These are phyloP conservation scores for Nephotettix cincticeps DNA, from an alignment of 1,140 invertebrate species.

Conservation along the genomic window DNA sequence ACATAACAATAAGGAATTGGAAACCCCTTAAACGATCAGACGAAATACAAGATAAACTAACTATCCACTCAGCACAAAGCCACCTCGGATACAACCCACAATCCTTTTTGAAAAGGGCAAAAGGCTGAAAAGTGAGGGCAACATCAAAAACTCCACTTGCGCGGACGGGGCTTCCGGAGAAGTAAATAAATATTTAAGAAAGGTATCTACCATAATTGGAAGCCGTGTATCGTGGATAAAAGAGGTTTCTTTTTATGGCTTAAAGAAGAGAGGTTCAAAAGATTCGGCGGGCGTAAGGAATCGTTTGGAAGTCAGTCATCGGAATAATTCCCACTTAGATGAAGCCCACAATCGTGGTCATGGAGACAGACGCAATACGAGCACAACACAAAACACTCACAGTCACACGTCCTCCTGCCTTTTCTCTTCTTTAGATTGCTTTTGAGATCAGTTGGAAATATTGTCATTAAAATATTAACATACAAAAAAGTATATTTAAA, in stretches of 20 bases:
- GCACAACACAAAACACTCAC: too few species aligned
- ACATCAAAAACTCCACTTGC: conserved; percentile 1
- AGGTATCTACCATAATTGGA: conserved; percentile 14
- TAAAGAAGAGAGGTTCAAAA: conserved; percentile 14
- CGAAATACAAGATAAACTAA: not conserved
- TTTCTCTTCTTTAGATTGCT: too few species aligned
- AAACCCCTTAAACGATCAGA: not conserved
- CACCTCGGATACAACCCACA: not conserved
- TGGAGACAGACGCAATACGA: too few species aligned
- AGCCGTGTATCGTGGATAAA: conserved; percentile 6
- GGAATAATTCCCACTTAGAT: conserved; percentile 18
- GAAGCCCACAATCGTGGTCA: not conserved
- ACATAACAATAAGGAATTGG: too few species aligned
- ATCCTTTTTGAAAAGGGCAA: not conserved
- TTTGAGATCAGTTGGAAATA: too few species aligned
- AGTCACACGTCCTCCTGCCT: too few species aligned
- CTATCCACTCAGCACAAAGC: not conserved
- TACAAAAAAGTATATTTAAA: too few species aligned
- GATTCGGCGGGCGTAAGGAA: conserved; percentile 5
- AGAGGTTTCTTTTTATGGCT: conserved; percentile 20
- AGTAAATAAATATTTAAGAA: conserved; percentile 20
- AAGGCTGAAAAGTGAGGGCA: not conserved
- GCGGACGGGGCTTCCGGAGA: not conserved
- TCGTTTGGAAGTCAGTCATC: conserved; percentile 15
- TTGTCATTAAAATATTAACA: too few species aligned